phyloP scores from a whole-genome alignment of 1,140 invertebrate genomes.

The Monomorium pharaonis region DNA sequence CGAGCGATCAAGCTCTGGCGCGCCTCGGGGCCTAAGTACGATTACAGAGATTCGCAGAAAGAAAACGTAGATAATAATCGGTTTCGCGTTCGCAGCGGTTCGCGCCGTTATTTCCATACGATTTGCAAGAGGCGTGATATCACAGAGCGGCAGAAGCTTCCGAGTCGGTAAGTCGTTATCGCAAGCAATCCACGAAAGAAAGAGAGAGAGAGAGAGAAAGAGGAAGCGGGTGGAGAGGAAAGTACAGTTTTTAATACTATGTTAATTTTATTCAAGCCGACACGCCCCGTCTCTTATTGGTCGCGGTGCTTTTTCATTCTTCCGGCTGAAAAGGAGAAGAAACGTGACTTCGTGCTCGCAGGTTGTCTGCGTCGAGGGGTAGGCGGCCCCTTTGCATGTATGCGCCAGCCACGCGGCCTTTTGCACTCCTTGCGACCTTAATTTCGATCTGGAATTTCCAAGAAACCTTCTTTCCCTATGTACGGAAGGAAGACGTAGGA shows the following conservation, averaged over 20 bases:
- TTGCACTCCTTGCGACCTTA: neutral
- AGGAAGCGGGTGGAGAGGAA: neutral
- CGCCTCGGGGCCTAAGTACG: neutral
- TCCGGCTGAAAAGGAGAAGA: neutral
- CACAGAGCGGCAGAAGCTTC: conserved; percentile 3
- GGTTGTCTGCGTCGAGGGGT: neutral
- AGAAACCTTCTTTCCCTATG: neutral
- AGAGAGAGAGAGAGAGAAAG: neutral
- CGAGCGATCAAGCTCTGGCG: neutral
- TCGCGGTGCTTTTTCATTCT: conserved; percentile 17
- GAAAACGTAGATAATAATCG: neutral
- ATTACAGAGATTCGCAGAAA: neutral
- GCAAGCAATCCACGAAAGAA: neutral
- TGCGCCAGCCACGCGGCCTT: neutral
- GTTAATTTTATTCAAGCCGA: conserved; percentile 54
- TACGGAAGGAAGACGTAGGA: neutral
- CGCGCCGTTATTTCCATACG: conserved; percentile 20
- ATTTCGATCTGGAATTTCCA: conserved; percentile 15
- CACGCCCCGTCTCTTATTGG: neutral
- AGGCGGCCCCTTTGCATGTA: neutral
- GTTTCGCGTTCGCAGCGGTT: neutral
- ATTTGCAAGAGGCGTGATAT: conserved; percentile 24
- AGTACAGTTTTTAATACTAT: neutral
- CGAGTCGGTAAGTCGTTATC: conserved; percentile 23
- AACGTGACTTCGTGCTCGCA: neutral